A percentile compares a stretch with the other conserved stretches of the same genome.
These are phyloP conservation scores for Agrypnus murinus DNA, from an alignment of 2,888 invertebrate genomes.

Conservation along the genomic window DNA sequence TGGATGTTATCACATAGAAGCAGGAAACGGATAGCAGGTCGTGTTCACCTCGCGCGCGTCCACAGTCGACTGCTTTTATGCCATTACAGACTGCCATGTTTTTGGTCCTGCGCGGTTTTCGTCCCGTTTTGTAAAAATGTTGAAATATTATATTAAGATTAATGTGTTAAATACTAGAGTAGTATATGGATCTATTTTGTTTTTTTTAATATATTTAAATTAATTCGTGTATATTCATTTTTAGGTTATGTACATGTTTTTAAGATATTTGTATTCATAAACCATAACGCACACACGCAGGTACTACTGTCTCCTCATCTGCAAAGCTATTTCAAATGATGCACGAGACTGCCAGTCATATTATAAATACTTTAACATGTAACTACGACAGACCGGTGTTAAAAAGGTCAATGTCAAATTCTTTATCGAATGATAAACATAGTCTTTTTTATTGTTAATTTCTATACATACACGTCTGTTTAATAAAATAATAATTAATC, in stretches of 20 bases:
- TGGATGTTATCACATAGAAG: constrained; percentile 24
- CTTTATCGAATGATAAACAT: not conserved
- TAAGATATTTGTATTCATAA: not conserved
- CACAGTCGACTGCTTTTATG: constrained; percentile 48
- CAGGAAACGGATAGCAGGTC: constrained; percentile 38
- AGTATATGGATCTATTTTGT: constrained; percentile 16
- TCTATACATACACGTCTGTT: too few species aligned
- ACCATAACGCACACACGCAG: too few species aligned
- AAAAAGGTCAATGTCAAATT: constrained; percentile 13
- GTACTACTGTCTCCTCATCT: too few species aligned
- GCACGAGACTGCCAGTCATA: too few species aligned
- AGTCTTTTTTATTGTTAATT: too few species aligned
- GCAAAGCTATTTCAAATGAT: too few species aligned
- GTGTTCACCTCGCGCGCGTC: constrained; percentile 50
- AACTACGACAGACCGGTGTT: not conserved
- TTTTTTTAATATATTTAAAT: constrained; percentile 3
- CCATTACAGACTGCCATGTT: constrained; percentile 48
- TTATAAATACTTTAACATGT: not conserved
- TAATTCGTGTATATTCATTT: not conserved
- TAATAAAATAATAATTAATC: too few species aligned
- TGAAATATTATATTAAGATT: constrained; percentile 46
- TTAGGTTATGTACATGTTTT: not conserved
- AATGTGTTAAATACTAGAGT: constrained; percentile 37
- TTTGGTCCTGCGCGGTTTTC: constrained; percentile 51
- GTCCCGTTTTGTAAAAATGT: constrained; percentile 49